A percentile compares a stretch with the other conserved stretches of the same genome.
Conservation (phyloP, 1,140 invertebrate genomes). For the Drosophila miranda region DNA sequence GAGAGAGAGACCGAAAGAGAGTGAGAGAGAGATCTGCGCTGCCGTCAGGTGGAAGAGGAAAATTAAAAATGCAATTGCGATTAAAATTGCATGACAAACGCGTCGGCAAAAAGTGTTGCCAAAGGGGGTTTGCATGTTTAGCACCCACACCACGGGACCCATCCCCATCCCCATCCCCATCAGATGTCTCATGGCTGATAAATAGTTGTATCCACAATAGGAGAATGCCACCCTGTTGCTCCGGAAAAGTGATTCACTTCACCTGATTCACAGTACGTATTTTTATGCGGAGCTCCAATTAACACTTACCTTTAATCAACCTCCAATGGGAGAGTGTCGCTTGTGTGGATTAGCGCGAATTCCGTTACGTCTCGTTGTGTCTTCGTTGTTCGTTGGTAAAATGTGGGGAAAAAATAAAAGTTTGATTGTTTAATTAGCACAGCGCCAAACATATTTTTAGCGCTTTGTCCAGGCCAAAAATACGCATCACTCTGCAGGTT, state of each 20-base stretch:
- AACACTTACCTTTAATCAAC: slow-evolving; percentile 64
- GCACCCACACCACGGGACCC: slow-evolving; percentile 8
- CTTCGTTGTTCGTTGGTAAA: not conserved
- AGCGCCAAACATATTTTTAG: slow-evolving; percentile 30
- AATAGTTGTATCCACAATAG: slow-evolving; percentile 33
- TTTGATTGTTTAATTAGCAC: slow-evolving; percentile 61
- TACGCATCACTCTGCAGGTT: slow-evolving; percentile 26
- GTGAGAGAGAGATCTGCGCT: slow-evolving; percentile 21
- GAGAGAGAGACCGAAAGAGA: slow-evolving; percentile 12
- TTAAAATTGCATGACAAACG: slow-evolving; percentile 80
- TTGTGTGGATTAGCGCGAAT: slow-evolving; percentile 30
- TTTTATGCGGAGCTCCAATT: slow-evolving; percentile 45
- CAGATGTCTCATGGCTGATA: slow-evolving; percentile 30
- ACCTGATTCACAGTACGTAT: slow-evolving; percentile 20
- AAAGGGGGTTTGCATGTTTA: slow-evolving; percentile 64
- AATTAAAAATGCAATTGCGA: slow-evolving; percentile 80
- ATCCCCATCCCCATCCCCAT: not conserved
- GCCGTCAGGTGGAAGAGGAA: slow-evolving; percentile 75
- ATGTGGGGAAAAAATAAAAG: slow-evolving; percentile 15
- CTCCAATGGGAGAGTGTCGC: slow-evolving; percentile 45
- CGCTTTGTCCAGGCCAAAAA: slow-evolving; percentile 30
- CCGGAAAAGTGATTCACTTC: slow-evolving; percentile 40
- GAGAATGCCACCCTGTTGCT: slow-evolving; percentile 12
- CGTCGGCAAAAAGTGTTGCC: slow-evolving; percentile 65
- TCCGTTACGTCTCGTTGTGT: slow-evolving; percentile 37